Percentiles rank a stretch among this genome's conserved stretches.
These are phyloP conservation scores for Rhipidura dahli DNA, from an alignment of 2,113 vertebrate genomes.

Conservation along the genomic window DNA sequence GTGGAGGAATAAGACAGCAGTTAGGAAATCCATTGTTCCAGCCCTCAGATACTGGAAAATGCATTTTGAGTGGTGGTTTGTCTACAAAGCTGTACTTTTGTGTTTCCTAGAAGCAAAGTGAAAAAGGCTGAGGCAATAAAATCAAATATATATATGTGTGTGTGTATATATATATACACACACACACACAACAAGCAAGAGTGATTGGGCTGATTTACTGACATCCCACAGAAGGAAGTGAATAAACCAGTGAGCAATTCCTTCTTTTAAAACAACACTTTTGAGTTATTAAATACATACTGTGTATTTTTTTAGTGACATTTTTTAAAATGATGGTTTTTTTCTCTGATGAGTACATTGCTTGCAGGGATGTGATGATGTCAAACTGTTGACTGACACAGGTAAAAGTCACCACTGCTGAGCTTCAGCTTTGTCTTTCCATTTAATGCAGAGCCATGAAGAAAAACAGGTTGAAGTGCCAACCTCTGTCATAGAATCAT, in stretches of 20 bases:
- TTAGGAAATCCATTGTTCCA: conserved; percentile 18
- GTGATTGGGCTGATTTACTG: not conserved
- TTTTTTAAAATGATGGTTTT: accelerated
- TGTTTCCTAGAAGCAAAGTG: not conserved
- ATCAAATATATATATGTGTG: not conserved
- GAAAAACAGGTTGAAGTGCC: not conserved
- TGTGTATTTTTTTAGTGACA: not conserved
- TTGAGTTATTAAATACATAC: not conserved
- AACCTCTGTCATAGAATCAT: not conserved
- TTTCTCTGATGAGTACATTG: not conserved
- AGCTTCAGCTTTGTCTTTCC: not conserved
- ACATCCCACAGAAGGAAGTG: not conserved
- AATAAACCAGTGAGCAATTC: not conserved
- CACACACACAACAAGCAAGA: not conserved
- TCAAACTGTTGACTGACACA: not conserved
- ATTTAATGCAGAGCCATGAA: not conserved
- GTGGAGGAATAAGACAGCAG: not conserved
- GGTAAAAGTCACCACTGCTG: not conserved
- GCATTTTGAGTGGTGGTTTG: not conserved
- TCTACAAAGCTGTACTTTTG: not conserved
- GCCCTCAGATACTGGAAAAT: not conserved
- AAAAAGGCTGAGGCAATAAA: not conserved
- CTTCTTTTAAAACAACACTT: not conserved
- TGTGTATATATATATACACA: not conserved
- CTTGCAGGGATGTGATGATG: not conserved